Evolutionary conservation across 2,113 vertebrate species (phyloP), one percentile per base, ranked within the genome.

Genomic region (Egretta garzetta): DNA sequence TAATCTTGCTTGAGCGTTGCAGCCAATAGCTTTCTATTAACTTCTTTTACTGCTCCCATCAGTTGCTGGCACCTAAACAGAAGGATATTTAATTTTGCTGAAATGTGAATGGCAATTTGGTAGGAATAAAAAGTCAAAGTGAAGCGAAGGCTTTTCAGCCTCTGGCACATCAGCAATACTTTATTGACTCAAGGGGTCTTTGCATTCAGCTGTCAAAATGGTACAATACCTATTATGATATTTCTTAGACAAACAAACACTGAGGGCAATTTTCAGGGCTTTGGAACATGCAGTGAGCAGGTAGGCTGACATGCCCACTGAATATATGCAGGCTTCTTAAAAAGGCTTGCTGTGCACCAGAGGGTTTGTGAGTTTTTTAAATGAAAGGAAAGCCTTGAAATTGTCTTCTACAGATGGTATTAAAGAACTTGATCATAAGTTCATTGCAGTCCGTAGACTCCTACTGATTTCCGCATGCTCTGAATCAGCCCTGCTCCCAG

Each of bases 81-180:
- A 90, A 92, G 59, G 90, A 90, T 86, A 71, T 94, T 95, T 96
- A 86, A 92, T 97, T 97, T 96, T 97, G 37, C 28, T 90, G 93
- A 93, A 95, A 90, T 80, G 59, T 63, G 71, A 93, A 76, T 74
- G 82, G 67, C 71, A 82, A 50, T 92, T 90, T 88, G 67, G 74
- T 88, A 80, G 50, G 37, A 93, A 90, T 80, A 83, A 92, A 88
- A 87, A 88, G 52, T 58, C 77, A 49, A 86, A 96, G 53, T n/a
- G 71, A 92, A 92, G 77, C 58, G 58, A 95, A 76, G 50, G 33
- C 71, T 88, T 93, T 93, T 86, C 62, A 96, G 67, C 79, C 41
- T 52, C 59, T 92, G 85, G 79, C 67, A 67, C 33, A 82, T 77
- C 77, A 91, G 90, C 75, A 86, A 30, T 45, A 66, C 20, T 94